Percentiles rank a stretch among this genome's conserved stretches.
phyloP scores from a whole-genome alignment of 1,140 invertebrate genomes.

The Zophobas morio region DNA sequence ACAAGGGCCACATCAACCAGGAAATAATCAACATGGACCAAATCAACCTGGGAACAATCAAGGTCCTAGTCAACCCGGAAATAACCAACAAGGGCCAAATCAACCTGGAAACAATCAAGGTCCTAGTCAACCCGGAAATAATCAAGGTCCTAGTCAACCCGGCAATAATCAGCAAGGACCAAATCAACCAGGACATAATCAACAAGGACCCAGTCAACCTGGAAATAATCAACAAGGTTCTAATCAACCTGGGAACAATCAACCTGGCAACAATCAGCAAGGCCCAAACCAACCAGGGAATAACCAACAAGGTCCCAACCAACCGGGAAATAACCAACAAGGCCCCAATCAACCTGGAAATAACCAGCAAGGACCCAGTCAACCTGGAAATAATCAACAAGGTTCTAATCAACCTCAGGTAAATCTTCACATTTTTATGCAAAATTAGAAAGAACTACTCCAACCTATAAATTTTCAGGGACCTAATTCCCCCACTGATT shows the following conservation, averaged over 20 bases:
- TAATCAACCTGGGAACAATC: constrained; percentile 50
- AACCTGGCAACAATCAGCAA: no score
- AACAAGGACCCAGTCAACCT: constrained; percentile 49
- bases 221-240: constrained; percentile 53
- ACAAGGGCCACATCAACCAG: constrained; percentile 54
- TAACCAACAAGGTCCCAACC: constrained; percentile 51
- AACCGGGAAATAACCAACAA: constrained; percentile 57
- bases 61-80: constrained; percentile 56
- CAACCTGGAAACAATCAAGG: constrained; percentile 56
- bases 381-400: constrained; percentile 38
- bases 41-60: constrained; percentile 30
- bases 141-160: constrained; percentile 28
- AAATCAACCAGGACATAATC: constrained; percentile 27
- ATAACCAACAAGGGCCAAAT: constrained; percentile 43
- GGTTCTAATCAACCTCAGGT: constrained; percentile 27
- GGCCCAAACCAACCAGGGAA: constrained; percentile 57
- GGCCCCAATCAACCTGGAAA: constrained; percentile 60
- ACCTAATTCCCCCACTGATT: background rate
- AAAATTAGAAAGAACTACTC: constrained; percentile 39
- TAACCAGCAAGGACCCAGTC: constrained; percentile 46
- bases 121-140: constrained; percentile 43
- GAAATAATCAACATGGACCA: constrained; percentile 49
- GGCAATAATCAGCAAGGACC: constrained; percentile 48
- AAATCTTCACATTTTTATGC: background rate
- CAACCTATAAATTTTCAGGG: constrained; percentile 4